These are phyloP conservation scores for Hyles vespertilio DNA, from an alignment of 1,140 invertebrate species.

Conservation along the genomic window DNA sequence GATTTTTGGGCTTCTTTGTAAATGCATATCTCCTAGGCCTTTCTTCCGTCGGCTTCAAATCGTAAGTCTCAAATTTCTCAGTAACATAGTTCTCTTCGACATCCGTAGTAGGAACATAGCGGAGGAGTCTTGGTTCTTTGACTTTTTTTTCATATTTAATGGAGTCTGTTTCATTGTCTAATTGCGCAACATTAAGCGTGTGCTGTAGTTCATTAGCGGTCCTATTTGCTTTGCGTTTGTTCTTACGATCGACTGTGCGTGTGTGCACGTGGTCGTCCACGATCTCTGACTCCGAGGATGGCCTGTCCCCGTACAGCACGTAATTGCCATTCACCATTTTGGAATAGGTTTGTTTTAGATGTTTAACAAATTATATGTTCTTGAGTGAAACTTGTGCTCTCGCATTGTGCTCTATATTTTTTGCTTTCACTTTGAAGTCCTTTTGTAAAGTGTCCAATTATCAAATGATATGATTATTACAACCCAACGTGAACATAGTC, in stretches of 20 bases:
- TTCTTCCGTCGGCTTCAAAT: constrained; percentile 52
- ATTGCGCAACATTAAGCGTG: constrained; percentile 40
- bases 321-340: constrained; percentile 71
- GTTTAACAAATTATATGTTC: neutral
- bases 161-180: constrained; percentile 68
- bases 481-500: neutral
- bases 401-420: constrained; percentile 7
- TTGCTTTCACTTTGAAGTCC: constrained; percentile 5
- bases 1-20: constrained; percentile 65
- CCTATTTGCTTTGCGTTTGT: constrained; percentile 46
- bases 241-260: constrained; percentile 53
- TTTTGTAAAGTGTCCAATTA: constrained; percentile 6
- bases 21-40: constrained; percentile 50
- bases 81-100: constrained; percentile 56
- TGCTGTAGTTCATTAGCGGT: constrained; percentile 51
- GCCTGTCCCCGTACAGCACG: constrained; percentile 61
- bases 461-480: constrained; percentile 6
- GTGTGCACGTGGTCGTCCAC: constrained; percentile 61
- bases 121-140: constrained; percentile 56
- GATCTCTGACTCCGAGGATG: constrained; percentile 59
- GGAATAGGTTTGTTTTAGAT: constrained; percentile 10
- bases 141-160: constrained; percentile 65
- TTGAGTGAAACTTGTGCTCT: constrained; percentile 2
- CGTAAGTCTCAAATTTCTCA: constrained; percentile 63
- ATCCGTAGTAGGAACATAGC: constrained; percentile 62